phyloP scores from a whole-genome alignment of 2,797 vertebrate species.

The Girardinus metallicus region DNA sequence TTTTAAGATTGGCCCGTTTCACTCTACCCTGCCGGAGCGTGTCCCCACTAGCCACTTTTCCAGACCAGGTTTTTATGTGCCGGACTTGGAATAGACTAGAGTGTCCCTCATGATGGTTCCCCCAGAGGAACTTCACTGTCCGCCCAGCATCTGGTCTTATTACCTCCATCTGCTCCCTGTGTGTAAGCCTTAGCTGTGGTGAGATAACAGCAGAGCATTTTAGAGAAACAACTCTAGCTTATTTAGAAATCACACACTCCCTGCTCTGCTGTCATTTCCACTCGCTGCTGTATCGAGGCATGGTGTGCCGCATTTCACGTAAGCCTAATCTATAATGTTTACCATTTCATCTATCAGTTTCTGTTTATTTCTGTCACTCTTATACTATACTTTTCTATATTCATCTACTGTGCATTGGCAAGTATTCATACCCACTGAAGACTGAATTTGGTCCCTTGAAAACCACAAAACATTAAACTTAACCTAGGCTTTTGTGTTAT shows the following conservation, averaged over 20 bases:
- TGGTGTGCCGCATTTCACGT: slow-evolving; percentile 27
- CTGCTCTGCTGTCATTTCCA: slow-evolving; percentile 8
- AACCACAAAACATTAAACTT: not conserved
- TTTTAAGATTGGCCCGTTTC: slow-evolving; percentile 28
- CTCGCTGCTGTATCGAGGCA: not conserved
- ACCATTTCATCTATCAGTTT: slow-evolving; percentile 1
- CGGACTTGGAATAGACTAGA: slow-evolving; percentile 39
- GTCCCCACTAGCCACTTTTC: slow-evolving; percentile 27
- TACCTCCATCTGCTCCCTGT: slow-evolving; percentile 70
- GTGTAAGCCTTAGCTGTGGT: slow-evolving; percentile 52
- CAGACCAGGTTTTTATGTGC: slow-evolving; percentile 43
- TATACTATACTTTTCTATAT: slow-evolving; percentile 1
- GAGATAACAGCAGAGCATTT: slow-evolving; percentile 52
- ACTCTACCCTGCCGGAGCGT: slow-evolving; percentile 34
- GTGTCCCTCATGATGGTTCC: slow-evolving; percentile 28
- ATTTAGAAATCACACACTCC: slow-evolving; percentile 52
- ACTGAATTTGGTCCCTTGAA: not conserved
- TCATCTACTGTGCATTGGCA: not conserved
- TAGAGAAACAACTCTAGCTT: slow-evolving; percentile 50
- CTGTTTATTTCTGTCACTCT: not conserved
- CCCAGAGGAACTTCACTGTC: slow-evolving; percentile 43
- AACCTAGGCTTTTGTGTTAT: not conserved
- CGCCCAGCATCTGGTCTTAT: slow-evolving; percentile 54
- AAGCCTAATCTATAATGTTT: slow-evolving; percentile 12
- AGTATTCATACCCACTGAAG: not conserved